A percentile compares a stretch with the other conserved stretches of the same genome.
phyloP scores from a whole-genome alignment of 2,888 invertebrate species.

The Germaria angustata region DNA sequence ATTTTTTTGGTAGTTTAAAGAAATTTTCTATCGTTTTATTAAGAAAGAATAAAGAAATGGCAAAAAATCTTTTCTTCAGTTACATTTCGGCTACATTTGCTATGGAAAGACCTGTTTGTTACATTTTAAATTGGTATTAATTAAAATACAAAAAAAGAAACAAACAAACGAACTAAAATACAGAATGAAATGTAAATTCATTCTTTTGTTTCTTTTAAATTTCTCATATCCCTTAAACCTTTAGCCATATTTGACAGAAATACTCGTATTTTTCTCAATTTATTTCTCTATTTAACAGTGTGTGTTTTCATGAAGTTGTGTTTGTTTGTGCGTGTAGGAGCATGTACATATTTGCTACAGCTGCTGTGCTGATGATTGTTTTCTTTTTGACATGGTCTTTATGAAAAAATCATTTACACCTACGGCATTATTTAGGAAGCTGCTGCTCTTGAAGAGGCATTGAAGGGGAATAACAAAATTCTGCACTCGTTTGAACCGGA shows the following conservation, averaged over 20 bases:
- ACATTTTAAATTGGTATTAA: slow-evolving; percentile 42
- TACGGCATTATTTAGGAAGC: slow-evolving; percentile 54
- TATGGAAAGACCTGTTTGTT: slow-evolving; percentile 3
- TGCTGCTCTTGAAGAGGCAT: slow-evolving; percentile 63
- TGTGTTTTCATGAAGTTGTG: background rate
- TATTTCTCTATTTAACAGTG: background rate
- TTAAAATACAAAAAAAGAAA: slow-evolving; percentile 43
- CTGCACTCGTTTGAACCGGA: slow-evolving; percentile 64
- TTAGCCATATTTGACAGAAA: slow-evolving; percentile 41
- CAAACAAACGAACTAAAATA: background rate
- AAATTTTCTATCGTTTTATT: too few relatives aligned
- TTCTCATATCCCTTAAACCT: slow-evolving; percentile 25
- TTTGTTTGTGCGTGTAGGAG: background rate
- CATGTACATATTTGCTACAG: background rate
- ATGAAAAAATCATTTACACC: slow-evolving; percentile 53
- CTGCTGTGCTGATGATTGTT: slow-evolving; percentile 6
- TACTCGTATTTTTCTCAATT: slow-evolving; percentile 39
- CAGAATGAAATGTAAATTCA: slow-evolving; percentile 44
- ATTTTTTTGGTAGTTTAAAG: too few relatives aligned
- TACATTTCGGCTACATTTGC: background rate
- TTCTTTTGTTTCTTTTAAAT: slow-evolving; percentile 29
- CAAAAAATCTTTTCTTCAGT: too few relatives aligned
- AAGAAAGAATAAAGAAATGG: background rate
- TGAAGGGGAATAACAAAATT: slow-evolving; percentile 68
- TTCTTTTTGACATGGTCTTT: slow-evolving; percentile 35